phyloP scores from a whole-genome alignment of 2,113 vertebrate species.

The Seriola quinqueradiata region DNA sequence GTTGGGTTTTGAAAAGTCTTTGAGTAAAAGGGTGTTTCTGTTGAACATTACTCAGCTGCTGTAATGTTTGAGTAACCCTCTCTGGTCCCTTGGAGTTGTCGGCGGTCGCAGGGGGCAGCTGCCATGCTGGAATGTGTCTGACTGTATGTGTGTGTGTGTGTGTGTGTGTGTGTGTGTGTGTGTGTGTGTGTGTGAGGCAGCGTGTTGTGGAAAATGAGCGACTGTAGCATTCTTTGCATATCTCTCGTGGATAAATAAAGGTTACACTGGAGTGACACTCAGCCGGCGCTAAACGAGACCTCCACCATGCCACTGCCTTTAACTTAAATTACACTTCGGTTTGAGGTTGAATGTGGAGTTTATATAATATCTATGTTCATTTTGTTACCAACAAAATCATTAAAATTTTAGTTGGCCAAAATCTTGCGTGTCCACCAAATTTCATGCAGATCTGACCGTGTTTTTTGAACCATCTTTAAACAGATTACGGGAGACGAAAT shows the following conservation, averaged over 20 bases:
- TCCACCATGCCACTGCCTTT: neutral
- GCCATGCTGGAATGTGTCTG: slow-evolving; percentile 51
- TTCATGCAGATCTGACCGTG: too few species aligned
- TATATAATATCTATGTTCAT: neutral
- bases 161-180: slow-evolving; percentile 8
- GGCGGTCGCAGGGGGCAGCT: neutral
- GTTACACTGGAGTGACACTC: slow-evolving; percentile 35
- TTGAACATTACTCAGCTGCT: neutral
- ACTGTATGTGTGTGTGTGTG: neutral
- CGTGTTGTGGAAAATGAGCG: slow-evolving; percentile 19
- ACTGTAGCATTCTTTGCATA: slow-evolving; percentile 57
- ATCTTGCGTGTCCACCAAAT: too few species aligned
- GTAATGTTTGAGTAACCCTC: neutral
- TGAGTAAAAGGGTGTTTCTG: neutral
- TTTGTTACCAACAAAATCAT: neutral
- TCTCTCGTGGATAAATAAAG: slow-evolving; percentile 65
- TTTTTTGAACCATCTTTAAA: too few species aligned
- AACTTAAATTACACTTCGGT: neutral
- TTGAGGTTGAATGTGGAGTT: neutral
- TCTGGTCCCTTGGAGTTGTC: neutral
- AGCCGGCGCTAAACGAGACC: neutral
- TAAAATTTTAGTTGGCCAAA: too few species aligned
- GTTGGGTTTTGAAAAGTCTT: neutral
- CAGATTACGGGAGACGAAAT: too few species aligned
- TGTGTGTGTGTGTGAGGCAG: slow-evolving; percentile 17